phyloP scores from a whole-genome alignment of 2,113 vertebrate genomes.

The Sakesphorus luctuosus region DNA sequence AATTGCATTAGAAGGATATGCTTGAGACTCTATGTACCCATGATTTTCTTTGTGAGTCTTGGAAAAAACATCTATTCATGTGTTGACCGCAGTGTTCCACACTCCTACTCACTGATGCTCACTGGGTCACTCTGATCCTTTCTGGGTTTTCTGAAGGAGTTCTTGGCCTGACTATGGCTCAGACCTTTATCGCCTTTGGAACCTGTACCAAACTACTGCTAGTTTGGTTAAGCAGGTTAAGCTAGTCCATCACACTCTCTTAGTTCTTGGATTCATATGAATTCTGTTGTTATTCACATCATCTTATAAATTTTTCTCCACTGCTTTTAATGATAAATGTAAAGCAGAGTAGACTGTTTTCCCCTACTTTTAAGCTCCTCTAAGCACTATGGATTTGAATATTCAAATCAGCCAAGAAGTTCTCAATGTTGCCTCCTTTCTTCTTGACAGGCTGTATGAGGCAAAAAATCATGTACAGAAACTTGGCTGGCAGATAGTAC shows the following conservation, averaged over 20 bases:
- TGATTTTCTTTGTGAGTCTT: neutral
- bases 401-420: neutral
- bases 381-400: neutral
- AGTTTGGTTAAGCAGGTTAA: neutral
- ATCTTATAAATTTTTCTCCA: neutral
- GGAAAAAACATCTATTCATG: neutral
- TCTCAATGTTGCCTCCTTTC: neutral
- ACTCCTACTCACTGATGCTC: accelerated
- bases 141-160: neutral
- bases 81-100: neutral
- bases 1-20: neutral
- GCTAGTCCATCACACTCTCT: accelerated
- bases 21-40: neutral
- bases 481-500: neutral
- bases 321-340: neutral
- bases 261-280: neutral
- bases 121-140: neutral
- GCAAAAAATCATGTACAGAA: neutral
- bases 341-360: neutral
- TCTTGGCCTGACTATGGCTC: neutral
- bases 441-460: neutral
- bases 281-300: neutral
- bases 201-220: neutral
- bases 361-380: neutral
- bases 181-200: neutral